These are phyloP conservation scores for Acanthaster planci DNA, from an alignment of 35 echinoderm and acorn worm genomes.

Conservation along the genomic window DNA sequence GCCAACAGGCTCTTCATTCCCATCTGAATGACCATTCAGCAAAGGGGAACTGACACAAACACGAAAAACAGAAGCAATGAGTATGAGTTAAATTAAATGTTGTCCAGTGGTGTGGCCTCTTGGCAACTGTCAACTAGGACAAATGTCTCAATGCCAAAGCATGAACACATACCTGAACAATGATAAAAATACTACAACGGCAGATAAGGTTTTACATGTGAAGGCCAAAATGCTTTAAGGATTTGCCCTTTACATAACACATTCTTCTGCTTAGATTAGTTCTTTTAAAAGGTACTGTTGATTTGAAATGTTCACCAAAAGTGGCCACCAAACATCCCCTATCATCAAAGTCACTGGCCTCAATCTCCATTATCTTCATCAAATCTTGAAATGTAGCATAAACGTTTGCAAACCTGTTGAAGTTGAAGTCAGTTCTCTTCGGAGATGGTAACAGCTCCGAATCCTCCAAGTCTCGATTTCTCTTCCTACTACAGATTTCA, in stretches of 20 bases:
- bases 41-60: background rate
- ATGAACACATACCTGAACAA: too few species aligned
- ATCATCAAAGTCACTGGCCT: background rate
- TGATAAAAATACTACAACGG: too few species aligned
- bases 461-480: constrained; percentile 44
- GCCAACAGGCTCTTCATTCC: background rate
- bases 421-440: constrained; percentile 54
- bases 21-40: background rate
- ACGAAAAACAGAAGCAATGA: background rate
- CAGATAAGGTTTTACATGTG: too few species aligned
- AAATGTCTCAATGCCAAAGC: too few species aligned
- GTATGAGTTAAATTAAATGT: too few species aligned
- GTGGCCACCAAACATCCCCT: background rate
- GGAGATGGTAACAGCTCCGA: constrained; percentile 35
- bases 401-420: constrained; percentile 35
- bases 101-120: too few species aligned
- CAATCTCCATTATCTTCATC: background rate
- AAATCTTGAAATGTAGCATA: background rate
- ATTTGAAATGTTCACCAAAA: background rate
- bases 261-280: background rate
- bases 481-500: constrained; percentile 16
- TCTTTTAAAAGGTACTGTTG: background rate
- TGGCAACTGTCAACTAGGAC: too few species aligned
- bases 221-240: too few species aligned
- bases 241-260: too few species aligned